Conservation (phyloP, 1,140 invertebrate species). For the Pseudomyrmex cubaensis region DNA sequence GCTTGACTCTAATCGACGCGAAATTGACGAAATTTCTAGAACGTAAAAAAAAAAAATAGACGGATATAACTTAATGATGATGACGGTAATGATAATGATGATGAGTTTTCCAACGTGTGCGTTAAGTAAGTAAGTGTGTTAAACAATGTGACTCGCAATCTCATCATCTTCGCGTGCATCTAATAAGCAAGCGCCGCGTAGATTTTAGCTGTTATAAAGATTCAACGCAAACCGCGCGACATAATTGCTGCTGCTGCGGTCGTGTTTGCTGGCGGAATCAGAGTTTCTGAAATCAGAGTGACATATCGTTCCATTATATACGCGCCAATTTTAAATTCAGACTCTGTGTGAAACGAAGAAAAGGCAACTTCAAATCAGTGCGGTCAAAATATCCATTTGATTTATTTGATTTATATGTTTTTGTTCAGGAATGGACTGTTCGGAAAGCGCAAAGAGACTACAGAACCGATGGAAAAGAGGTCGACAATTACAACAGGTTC, state of each 20-base stretch:
- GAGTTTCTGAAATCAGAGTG: conserved; percentile 5
- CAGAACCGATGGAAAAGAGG: conserved; percentile 72
- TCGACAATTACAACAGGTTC: conserved; percentile 79
- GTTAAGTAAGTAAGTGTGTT: conserved; percentile 38
- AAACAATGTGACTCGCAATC: conserved; percentile 18
- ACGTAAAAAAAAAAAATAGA: not conserved
- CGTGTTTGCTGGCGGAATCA: not conserved
- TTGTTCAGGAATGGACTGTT: conserved; percentile 80
- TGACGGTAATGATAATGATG: not conserved
- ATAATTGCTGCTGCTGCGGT: not conserved
- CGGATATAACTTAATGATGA: too few relatives aligned
- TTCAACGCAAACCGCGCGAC: conserved; percentile 23
- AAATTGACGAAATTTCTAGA: not conserved
- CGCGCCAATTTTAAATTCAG: not conserved
- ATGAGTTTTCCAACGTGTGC: not conserved
- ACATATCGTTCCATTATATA: not conserved
- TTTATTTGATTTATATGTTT: conserved; percentile 30
- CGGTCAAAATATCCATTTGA: conserved; percentile 2
- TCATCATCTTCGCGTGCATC: conserved; percentile 25
- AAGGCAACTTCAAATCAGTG: not conserved
- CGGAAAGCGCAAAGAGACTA: conserved; percentile 78
- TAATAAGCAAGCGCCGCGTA: not conserved
- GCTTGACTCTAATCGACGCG: too few relatives aligned
- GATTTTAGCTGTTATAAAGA: conserved; percentile 5
- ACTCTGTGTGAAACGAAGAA: not conserved